Evolutionary conservation across 92 coral and sea anemone genomes (phyloP).

Genomic region (Porites cylindrica): DNA sequence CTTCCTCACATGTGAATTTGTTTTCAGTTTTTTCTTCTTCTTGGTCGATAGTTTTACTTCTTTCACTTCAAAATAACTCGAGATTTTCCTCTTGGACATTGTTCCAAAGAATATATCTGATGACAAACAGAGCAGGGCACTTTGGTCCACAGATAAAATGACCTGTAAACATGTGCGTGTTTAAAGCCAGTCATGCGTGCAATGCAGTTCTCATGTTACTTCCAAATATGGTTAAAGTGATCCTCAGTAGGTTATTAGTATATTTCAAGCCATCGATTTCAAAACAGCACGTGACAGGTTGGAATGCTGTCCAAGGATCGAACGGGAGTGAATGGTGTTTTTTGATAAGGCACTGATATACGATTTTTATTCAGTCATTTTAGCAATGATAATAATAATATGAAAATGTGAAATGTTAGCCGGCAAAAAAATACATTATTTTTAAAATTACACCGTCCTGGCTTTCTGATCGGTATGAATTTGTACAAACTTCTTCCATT

Average conservation of each 20-base stretch:
- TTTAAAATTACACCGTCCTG: no score
- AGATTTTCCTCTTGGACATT: constrained; percentile 22
- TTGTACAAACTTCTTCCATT: no score
- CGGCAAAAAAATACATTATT: no score
- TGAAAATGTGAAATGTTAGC: no score
- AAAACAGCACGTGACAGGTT: no score
- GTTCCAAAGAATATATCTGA: constrained; percentile 17
- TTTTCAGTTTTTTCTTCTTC: constrained; percentile 9
- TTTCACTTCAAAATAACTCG: constrained; percentile 5
- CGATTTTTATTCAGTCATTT: no score
- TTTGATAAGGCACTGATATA: no score
- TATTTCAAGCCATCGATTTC: no score
- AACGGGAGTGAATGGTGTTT: no score
- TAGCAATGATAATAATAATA: no score
- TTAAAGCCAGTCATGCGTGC: constrained; percentile 8
- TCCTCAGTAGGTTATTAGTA: constrained; percentile 4
- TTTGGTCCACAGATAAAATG: constrained; percentile 24
- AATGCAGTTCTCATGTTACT: constrained; percentile 10
- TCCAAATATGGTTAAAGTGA: constrained; percentile 27
- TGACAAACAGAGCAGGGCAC: constrained; percentile 23
- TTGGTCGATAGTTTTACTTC: constrained; percentile 5
- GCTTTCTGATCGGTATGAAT: no score
- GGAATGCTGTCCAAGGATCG: no score
- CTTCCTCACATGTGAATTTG: not conserved
- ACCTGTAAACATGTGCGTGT: constrained; percentile 20